Evolutionary conservation across 2,113 vertebrate genomes (phyloP), one percentile per base, ranked within the genome.

Genomic region (Leuciscus idus): DNA sequence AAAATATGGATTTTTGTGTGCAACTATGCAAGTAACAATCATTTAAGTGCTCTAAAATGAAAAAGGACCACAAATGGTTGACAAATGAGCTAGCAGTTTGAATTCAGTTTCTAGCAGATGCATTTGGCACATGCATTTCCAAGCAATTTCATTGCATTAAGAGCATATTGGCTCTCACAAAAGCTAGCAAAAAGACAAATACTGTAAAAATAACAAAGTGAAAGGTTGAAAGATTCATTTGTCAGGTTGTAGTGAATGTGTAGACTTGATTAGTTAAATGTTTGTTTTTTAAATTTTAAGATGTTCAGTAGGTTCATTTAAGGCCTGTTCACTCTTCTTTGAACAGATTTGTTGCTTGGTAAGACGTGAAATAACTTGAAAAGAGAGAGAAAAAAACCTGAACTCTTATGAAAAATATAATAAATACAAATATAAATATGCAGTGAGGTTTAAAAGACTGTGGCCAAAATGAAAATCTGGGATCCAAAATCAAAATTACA

Each of bases 61-160:
- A 33, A n/a, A 28, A 52, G 13, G 23, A 17, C 26, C 50, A 55
- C 61, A 74, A 57, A 82, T 46, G 50, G 61, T 62, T 21, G 78
- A 82, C 48, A 86, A 64, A 85, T 50, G 57, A 84, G 26, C 52
- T 48, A 82, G 26, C 43, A 15, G 66, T 68, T 52, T 46, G 23
- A 77, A 66, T 64, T 2, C 46, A 62, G 48, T 68, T 66, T 80
- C 48, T 81, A 62, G 81, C 82, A 86, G 76, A 84, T 66, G 28
- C 66, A 76, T 82, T 85, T 84, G 85, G 85, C 85, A 84, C 59
- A 43, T 15, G 43, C 61, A 48, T 68, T 43, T 28, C 74, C 70
- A 39, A 84, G 70, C 50, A 50, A 23, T 87, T 74, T 26, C 26
- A 85, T 64, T 77, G 39, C 46, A 84, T n/a, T 81, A 66, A 84